A percentile compares a stretch with the other conserved stretches of the same genome.
These are phyloP conservation scores for Lepidonotus clava DNA, from an alignment of 2,888 invertebrate genomes.

Conservation along the genomic window DNA sequence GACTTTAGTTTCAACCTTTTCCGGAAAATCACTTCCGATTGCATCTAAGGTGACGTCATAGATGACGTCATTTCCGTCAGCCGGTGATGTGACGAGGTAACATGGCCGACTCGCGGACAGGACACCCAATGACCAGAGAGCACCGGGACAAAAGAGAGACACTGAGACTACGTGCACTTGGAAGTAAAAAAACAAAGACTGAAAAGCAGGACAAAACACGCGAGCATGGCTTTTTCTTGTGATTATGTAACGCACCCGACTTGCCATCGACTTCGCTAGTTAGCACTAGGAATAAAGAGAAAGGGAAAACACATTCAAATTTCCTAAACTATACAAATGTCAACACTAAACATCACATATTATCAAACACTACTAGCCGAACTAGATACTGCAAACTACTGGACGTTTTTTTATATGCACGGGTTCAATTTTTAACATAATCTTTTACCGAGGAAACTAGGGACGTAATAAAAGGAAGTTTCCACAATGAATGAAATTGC, in stretches of 20 bases:
- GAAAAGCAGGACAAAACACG: conserved; percentile 40
- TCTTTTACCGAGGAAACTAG: too few species aligned
- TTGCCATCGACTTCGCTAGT: conserved; percentile 76
- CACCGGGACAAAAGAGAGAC: background rate
- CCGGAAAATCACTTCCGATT: too few species aligned
- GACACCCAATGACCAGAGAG: background rate
- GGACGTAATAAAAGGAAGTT: too few species aligned
- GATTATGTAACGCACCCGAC: conserved; percentile 70
- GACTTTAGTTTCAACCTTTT: too few species aligned
- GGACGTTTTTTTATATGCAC: conserved; percentile 3
- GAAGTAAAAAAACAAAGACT: conserved; percentile 22
- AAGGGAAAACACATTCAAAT: conserved; percentile 53
- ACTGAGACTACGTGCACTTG: conserved; percentile 34
- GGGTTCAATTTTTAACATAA: background rate
- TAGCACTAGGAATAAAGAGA: conserved; percentile 75
- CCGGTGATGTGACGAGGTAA: too few species aligned
- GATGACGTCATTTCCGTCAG: too few species aligned
- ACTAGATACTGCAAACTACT: conserved; percentile 32
- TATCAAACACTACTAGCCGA: conserved; percentile 9
- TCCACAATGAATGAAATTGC: background rate
- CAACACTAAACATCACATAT: conserved; percentile 20
- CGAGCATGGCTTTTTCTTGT: conserved; percentile 40
- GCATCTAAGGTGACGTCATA: too few species aligned
- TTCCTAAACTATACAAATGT: conserved; percentile 38
- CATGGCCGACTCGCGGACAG: background rate